Conservation (phyloP, 2,888 invertebrate species). For the Epistrophella euchroma region DNA sequence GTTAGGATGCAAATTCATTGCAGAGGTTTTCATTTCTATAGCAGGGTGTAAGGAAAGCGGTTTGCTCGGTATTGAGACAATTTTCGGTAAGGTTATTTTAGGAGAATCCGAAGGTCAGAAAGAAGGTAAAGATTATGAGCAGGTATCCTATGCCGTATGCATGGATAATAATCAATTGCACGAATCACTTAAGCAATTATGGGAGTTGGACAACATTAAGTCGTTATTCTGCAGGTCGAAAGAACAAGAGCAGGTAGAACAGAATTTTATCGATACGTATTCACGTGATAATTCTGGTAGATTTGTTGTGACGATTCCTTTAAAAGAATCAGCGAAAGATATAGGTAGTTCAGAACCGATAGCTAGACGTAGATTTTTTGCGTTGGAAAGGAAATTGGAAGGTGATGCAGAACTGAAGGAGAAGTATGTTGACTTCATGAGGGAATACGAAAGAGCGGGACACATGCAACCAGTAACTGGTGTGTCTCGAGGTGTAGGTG, state of each 20-base stretch:
- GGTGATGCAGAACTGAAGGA: no score
- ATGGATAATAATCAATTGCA: no score
- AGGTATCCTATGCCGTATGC: no score
- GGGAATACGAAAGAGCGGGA: constrained; percentile 13
- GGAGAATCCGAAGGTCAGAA: no score
- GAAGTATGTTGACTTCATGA: neutral
- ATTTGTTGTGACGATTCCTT: neutral
- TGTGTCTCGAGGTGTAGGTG: neutral
- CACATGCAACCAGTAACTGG: neutral
- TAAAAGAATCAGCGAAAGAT: neutral
- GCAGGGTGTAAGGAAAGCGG: neutral
- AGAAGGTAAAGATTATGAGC: no score
- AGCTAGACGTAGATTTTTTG: neutral
- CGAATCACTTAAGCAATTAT: no score
- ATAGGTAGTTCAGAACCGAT: constrained; percentile 8
- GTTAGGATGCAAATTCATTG: neutral
- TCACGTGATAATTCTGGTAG: neutral
- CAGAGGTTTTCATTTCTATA: neutral
- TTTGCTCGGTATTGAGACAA: neutral
- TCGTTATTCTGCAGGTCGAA: neutral
- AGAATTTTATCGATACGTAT: no score
- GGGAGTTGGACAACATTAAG: no score
- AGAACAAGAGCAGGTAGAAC: no score
- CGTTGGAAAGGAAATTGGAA: neutral
- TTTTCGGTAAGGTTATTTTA: no score